Evolutionary conservation across 2,888 invertebrate species (phyloP).

Genomic region (Drosophila neutralis): DNA sequence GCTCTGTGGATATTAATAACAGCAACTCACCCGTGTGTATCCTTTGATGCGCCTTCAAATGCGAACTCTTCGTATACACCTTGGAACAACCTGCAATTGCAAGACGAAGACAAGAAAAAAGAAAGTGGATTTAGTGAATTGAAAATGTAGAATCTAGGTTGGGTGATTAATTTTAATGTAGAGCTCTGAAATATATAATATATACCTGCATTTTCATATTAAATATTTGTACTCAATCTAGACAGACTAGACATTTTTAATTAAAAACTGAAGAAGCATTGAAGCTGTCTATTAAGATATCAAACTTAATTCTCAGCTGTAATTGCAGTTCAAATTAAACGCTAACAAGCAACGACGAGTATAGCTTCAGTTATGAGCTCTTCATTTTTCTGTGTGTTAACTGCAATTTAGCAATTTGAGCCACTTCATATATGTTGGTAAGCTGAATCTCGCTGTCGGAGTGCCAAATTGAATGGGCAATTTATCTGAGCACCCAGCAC

Average conservation of each 20-base stretch:
- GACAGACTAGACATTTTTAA: not conserved
- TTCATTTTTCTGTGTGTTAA: not conserved
- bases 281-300: not conserved
- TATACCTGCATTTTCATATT: not conserved
- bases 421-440: constrained; percentile 13
- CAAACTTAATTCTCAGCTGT: too few species aligned
- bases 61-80: constrained; percentile 99
- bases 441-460: constrained; percentile 14
- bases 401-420: constrained; percentile 25
- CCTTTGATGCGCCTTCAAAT: constrained; percentile 98
- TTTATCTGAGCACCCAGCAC: constrained; percentile 34
- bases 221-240: not conserved
- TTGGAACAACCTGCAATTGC: constrained; percentile 91
- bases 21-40: constrained; percentile 95
- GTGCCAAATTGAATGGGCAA: constrained; percentile 35
- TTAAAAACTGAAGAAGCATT: not conserved
- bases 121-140: constrained; percentile 6
- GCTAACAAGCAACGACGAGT: not conserved
- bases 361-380: not conserved
- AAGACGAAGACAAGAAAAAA: not conserved
- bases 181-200: not conserved
- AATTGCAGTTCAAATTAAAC: constrained; percentile 4
- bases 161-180: not conserved
- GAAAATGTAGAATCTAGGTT: not conserved
- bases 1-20: constrained; percentile 43